Conservation (phyloP, 2,797 vertebrate genomes). For the Rhynchotus rufescens region DNA sequence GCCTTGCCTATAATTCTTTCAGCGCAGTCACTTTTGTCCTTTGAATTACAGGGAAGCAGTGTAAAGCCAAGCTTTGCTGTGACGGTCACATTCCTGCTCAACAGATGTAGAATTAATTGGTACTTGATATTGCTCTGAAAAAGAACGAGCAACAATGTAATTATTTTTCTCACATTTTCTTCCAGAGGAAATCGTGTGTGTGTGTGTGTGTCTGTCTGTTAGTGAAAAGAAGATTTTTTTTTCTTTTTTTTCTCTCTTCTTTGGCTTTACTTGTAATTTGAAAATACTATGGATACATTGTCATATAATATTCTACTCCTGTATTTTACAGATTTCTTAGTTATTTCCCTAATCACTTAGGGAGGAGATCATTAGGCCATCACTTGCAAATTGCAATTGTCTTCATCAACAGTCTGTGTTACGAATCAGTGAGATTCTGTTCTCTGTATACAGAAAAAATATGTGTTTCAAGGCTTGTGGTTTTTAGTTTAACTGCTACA, state of each 20-base stretch:
- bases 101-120: slow-evolving; percentile 25
- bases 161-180: not conserved
- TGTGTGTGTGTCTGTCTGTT: not conserved
- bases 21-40: slow-evolving; percentile 16
- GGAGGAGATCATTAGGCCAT: not conserved
- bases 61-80: not conserved
- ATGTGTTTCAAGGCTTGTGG: not conserved
- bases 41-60: slow-evolving; percentile 13
- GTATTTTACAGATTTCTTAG: not conserved
- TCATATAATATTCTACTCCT: not conserved
- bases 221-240: not conserved
- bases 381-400: not conserved
- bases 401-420: not conserved
- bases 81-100: not conserved
- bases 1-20: slow-evolving; percentile 63
- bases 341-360: not conserved
- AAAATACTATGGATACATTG: slow-evolving; percentile 2
- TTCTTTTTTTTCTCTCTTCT: not conserved
- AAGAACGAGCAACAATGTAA: not conserved
- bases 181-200: not conserved
- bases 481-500: not conserved
- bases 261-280: not conserved
- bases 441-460: not conserved
- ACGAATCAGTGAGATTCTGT: not conserved
- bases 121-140: slow-evolving; percentile 18